Evolutionary conservation across 2,888 invertebrate species (phyloP).

Genomic region (Yponomeuta cagnagella): DNA sequence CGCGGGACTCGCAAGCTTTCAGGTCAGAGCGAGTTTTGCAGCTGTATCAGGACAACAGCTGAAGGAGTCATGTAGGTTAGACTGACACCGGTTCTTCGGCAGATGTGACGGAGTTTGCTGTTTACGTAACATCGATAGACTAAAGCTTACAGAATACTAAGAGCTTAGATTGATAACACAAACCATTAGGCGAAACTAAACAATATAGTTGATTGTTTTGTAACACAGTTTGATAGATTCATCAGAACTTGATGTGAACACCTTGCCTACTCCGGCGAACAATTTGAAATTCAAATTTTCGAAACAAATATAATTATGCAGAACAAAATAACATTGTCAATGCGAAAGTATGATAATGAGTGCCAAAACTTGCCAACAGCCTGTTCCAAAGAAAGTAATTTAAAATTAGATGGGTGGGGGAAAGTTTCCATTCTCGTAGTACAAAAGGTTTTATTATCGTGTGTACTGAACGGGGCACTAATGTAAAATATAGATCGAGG

Average conservation of each 20-base stretch:
- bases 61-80: no score
- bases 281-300: not conserved
- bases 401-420: not conserved
- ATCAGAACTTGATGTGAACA: not conserved
- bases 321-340: constrained; percentile 2
- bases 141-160: no score
- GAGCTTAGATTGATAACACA: not conserved
- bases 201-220: not conserved
- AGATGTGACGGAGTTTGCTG: no score
- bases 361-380: not conserved
- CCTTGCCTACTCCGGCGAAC: not conserved
- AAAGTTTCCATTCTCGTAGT: not conserved
- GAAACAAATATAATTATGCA: not conserved
- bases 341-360: constrained; percentile 1
- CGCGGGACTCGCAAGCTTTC: no score
- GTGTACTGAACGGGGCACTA: not conserved
- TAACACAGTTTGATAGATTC: constrained; percentile 5
- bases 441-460: not conserved
- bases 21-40: no score
- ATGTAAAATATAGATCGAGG: not conserved
- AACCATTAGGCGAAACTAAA: not conserved
- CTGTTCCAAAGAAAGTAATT: not conserved
- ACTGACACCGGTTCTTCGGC: no score
- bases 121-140: no score
- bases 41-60: no score